Evolutionary conservation across 2,113 vertebrate species (phyloP).

Genomic region (Leptodactylus fuscus): DNA sequence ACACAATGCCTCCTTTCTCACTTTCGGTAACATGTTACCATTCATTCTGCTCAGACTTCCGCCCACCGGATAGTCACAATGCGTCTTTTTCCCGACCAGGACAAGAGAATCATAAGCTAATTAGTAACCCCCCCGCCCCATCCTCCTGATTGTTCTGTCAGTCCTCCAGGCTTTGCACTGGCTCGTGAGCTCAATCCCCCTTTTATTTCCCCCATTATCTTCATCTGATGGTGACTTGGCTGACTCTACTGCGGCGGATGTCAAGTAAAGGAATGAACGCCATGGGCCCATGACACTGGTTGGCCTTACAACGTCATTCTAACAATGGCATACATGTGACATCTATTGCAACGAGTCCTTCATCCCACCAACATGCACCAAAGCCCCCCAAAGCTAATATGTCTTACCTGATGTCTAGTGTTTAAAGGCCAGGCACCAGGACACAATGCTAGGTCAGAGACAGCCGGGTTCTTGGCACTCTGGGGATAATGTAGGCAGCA

Average conservation of each 20-base stretch:
- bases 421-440: slow-evolving; percentile 13
- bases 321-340: slow-evolving; percentile 11
- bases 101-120: slow-evolving; percentile 53
- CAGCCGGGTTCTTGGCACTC: not conserved
- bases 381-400: not conserved
- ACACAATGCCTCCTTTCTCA: slow-evolving; percentile 59
- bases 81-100: slow-evolving; percentile 49
- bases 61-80: slow-evolving; percentile 57
- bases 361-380: not conserved
- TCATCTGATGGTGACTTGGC: slow-evolving; percentile 31
- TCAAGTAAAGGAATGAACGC: not conserved
- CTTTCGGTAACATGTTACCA: slow-evolving; percentile 57
- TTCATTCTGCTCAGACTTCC: slow-evolving; percentile 59
- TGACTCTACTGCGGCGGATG: not conserved
- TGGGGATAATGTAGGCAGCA: not conserved
- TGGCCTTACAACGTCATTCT: not conserved
- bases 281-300: not conserved
- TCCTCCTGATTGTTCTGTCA: not conserved
- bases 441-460: not conserved
- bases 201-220: not conserved
- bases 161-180: not conserved
- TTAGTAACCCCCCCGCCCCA: slow-evolving; percentile 1
- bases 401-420: slow-evolving; percentile 12
- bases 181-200: not conserved
- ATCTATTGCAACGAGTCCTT: not conserved